Evolutionary conservation across 53 echinoderm and acorn worm genomes (phyloP).

Genomic region (Apostichopus leukothele): DNA sequence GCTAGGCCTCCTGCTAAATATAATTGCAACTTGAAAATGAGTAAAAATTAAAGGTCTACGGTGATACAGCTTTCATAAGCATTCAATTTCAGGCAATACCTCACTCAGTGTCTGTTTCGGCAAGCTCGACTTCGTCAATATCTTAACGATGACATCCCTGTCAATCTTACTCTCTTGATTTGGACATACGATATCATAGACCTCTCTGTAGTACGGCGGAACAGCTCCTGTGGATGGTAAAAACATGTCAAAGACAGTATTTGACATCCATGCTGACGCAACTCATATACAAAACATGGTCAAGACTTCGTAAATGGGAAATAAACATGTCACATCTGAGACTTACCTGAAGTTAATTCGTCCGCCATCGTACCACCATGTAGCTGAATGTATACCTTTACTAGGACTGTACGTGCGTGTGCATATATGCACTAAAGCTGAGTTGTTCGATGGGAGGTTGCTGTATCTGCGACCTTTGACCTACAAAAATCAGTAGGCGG

Average conservation of each 20-base stretch:
- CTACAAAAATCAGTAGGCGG: conserved; percentile 24
- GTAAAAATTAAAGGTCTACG: no score
- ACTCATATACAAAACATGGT: not conserved
- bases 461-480: conserved; percentile 1
- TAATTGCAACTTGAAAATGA: no score
- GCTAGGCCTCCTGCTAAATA: no score
- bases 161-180: conserved; percentile 78
- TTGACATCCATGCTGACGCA: no score
- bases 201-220: conserved; percentile 92
- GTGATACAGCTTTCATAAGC: no score
- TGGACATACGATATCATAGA: conserved; percentile 97
- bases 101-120: conserved; percentile 87
- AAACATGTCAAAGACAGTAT: not conserved
- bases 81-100: conserved; percentile 38
- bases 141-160: conserved; percentile 89
- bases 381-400: not conserved
- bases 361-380: conserved; percentile 40
- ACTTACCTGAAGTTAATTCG: conserved; percentile 39
- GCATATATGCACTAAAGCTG: not conserved
- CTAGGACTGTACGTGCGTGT: not conserved
- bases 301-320: not conserved
- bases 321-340: not conserved
- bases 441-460: not conserved
- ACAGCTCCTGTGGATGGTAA: conserved; percentile 68
- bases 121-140: conserved; percentile 90